A percentile compares a stretch with the other conserved stretches of the same genome.
These are phyloP conservation scores for Cryptocephalus primarius DNA, from an alignment of 2,888 invertebrate species.

Conservation along the genomic window DNA sequence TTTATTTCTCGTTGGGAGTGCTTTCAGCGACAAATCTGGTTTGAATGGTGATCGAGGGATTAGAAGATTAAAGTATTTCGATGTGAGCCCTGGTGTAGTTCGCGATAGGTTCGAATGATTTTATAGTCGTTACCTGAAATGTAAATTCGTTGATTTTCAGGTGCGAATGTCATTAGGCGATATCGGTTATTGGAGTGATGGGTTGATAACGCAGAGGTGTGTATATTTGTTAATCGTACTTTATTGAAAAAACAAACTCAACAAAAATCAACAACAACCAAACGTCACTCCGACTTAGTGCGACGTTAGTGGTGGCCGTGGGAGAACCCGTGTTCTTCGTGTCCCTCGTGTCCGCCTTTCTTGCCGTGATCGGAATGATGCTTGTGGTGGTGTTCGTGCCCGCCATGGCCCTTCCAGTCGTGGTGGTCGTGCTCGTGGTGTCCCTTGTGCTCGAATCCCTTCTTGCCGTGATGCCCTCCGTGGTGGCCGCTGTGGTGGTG, in stretches of 20 bases:
- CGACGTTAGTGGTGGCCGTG: slow-evolving; percentile 4
- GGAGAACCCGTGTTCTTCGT: slow-evolving; percentile 59
- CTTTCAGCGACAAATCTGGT: too few relatives aligned
- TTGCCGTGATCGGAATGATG: slow-evolving; percentile 71
- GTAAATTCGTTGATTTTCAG: too few relatives aligned
- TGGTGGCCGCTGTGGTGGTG: slow-evolving; percentile 70
- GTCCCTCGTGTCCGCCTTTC: slow-evolving; percentile 65
- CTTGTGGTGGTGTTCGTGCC: slow-evolving; percentile 64
- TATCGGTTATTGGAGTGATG: too few relatives aligned
- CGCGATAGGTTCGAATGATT: too few relatives aligned
- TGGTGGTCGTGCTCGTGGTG: slow-evolving; percentile 77
- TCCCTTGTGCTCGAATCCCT: slow-evolving; percentile 73
- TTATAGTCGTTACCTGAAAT: too few relatives aligned
- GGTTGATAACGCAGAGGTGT: too few relatives aligned
- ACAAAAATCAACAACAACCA: slow-evolving; percentile 3
- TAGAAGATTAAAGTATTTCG: too few relatives aligned
- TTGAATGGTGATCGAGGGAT: too few relatives aligned
- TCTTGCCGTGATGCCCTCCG: slow-evolving; percentile 71
- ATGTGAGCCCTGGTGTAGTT: too few relatives aligned
- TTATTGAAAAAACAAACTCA: slow-evolving; percentile 6
- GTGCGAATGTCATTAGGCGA: too few relatives aligned
- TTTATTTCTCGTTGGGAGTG: too few relatives aligned
- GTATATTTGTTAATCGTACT: neutral
- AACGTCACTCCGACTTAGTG: neutral
- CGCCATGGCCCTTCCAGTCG: slow-evolving; percentile 70